A percentile compares a stretch with the other conserved stretches of the same genome.
These are phyloP conservation scores for Cheilosia variabilis DNA, from an alignment of 2,888 invertebrate genomes.

Conservation along the genomic window DNA sequence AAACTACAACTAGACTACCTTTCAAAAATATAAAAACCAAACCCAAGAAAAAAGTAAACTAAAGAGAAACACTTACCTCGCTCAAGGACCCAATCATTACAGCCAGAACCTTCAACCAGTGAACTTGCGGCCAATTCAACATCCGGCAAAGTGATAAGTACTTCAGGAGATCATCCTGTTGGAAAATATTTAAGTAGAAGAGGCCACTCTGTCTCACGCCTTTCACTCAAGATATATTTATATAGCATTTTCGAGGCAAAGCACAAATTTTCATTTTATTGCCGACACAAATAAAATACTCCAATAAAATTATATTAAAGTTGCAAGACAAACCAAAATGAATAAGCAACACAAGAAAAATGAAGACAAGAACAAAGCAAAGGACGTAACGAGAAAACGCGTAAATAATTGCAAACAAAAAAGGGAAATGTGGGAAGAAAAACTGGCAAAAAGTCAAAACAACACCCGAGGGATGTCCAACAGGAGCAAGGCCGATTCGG, in stretches of 20 bases:
- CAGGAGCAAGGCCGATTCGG: slow-evolving; percentile 36
- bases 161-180: slow-evolving; percentile 83
- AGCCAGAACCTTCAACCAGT: slow-evolving; percentile 90
- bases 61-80: slow-evolving; percentile 84
- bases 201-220: background rate
- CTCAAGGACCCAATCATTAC: slow-evolving; percentile 89
- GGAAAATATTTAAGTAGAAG: slow-evolving; percentile 56
- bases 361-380: slow-evolving; percentile 18
- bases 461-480: slow-evolving; percentile 11
- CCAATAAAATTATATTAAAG: slow-evolving; percentile 52
- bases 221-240: too few species aligned
- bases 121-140: slow-evolving; percentile 84
- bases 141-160: slow-evolving; percentile 88
- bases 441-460: slow-evolving; percentile 15
- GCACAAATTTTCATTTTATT: slow-evolving; percentile 6
- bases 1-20: background rate
- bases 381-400: slow-evolving; percentile 48
- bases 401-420: slow-evolving; percentile 62
- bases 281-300: slow-evolving; percentile 9
- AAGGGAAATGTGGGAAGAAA: slow-evolving; percentile 16
- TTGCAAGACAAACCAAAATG: slow-evolving; percentile 24
- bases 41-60: slow-evolving; percentile 13
- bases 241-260: background rate
- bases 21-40: background rate
- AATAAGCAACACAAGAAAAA: slow-evolving; percentile 5